phyloP scores from a whole-genome alignment of 2,113 vertebrate species.

The Melanostigma gelatinosum region DNA sequence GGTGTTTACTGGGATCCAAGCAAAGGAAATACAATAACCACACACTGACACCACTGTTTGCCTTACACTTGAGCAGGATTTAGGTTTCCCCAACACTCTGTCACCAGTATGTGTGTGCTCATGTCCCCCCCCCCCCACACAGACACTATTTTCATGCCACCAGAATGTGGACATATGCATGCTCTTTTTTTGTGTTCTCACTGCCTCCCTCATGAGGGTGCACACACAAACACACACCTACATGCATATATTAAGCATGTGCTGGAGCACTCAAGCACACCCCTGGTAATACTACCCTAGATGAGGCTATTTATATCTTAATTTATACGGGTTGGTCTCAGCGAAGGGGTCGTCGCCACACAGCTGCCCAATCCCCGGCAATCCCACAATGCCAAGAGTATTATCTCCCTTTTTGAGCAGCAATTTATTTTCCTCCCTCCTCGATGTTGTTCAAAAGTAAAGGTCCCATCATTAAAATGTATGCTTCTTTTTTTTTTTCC shows the following conservation, averaged over 20 bases:
- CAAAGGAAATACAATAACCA: conserved; percentile 99
- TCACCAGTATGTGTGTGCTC: conserved; percentile 51
- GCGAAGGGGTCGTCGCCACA: conserved; percentile 73
- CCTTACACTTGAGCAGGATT: conserved; percentile 98
- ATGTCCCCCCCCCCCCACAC: conserved; percentile 14
- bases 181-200: conserved; percentile 34
- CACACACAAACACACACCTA: conserved; percentile 64
- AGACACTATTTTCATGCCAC: conserved; percentile 44
- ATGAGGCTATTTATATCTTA: conserved; percentile 85
- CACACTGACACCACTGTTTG: conserved; percentile 95
- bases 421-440: conserved; percentile 81
- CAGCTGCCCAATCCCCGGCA: conserved; percentile 87
- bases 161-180: conserved; percentile 71
- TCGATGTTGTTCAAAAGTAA: conserved; percentile 82
- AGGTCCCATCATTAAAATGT: conserved; percentile 99
- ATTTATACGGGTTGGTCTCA: conserved; percentile 82
- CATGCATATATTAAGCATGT: conserved; percentile 71
- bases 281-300: conserved; percentile 75
- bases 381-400: conserved; percentile 94
- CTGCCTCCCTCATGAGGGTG: conserved; percentile 32
- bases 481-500: conserved; percentile 79
- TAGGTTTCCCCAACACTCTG: conserved; percentile 83
- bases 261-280: conserved; percentile 72
- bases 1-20: conserved; percentile 96
- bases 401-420: conserved; percentile 95